A percentile compares a stretch with the other conserved stretches of the same genome.
Evolutionary conservation across 2,888 invertebrate species (phyloP).

Genomic region (Calephelis perditalis): DNA sequence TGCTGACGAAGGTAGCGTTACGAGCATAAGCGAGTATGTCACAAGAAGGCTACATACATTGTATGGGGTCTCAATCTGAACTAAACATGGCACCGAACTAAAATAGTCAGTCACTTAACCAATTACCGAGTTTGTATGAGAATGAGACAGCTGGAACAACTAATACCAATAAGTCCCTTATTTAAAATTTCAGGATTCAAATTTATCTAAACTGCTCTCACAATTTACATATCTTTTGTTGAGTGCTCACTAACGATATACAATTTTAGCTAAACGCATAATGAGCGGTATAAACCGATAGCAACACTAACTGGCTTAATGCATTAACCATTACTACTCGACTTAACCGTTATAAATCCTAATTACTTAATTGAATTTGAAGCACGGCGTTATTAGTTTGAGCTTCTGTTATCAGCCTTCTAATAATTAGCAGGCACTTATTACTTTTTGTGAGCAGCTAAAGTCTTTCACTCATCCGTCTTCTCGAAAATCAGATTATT

Average conservation of each 20-base stretch:
- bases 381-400: neutral
- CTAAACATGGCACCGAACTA: too few species aligned
- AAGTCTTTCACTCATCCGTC: too few species aligned
- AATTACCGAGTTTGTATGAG: constrained; percentile 17
- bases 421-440: too few species aligned
- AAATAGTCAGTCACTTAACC: constrained; percentile 12
- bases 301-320: neutral
- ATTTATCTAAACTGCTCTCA: constrained; percentile 11
- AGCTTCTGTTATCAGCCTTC: neutral
- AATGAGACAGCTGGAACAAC: constrained; percentile 13
- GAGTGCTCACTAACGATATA: constrained; percentile 11
- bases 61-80: too few species aligned
- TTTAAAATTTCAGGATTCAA: constrained; percentile 54
- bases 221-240: constrained; percentile 16
- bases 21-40: too few species aligned
- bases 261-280: constrained; percentile 19
- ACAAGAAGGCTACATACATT: too few species aligned
- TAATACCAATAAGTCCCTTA: constrained; percentile 38
- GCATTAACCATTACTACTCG: neutral
- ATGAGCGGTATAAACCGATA: constrained; percentile 16
- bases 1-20: too few species aligned
- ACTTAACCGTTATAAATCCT: neutral
- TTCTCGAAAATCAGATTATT: too few species aligned
- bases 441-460: too few species aligned
- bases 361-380: neutral